Conservation (phyloP, 2,888 invertebrate genomes). For the Pemphredon lugubris region DNA sequence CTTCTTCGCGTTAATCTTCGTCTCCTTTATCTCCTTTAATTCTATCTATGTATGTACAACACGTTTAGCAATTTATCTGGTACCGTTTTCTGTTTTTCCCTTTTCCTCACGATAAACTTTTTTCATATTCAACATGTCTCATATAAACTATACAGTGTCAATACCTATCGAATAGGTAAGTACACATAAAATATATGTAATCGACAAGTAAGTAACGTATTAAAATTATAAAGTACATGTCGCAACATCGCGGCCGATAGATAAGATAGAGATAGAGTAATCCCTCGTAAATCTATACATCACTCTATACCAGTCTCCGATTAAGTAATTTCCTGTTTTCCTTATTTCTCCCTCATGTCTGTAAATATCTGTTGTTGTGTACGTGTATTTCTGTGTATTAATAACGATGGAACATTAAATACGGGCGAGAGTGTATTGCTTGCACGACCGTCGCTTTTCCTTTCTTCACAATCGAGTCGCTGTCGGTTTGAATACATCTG, state of each 20-base stretch:
- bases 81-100: slow-evolving; percentile 47
- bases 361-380: background rate
- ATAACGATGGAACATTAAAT: slow-evolving; percentile 68
- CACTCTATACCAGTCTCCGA: slow-evolving; percentile 57
- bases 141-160: slow-evolving; percentile 78
- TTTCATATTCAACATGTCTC: slow-evolving; percentile 65
- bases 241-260: slow-evolving; percentile 72
- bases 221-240: slow-evolving; percentile 79
- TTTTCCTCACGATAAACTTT: slow-evolving; percentile 56
- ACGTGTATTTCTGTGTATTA: slow-evolving; percentile 43
- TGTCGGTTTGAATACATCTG: no score
- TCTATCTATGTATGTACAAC: slow-evolving; percentile 70
- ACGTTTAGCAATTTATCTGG: slow-evolving; percentile 66
- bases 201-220: slow-evolving; percentile 73
- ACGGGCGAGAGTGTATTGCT: slow-evolving; percentile 64
- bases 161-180: slow-evolving; percentile 74
- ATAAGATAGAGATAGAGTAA: slow-evolving; percentile 64
- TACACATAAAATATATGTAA: slow-evolving; percentile 78
- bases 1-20: slow-evolving; percentile 1
- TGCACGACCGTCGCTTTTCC: slow-evolving; percentile 44
- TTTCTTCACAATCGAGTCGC: slow-evolving; percentile 3
- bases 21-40: slow-evolving; percentile 19
- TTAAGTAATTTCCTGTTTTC: background rate
- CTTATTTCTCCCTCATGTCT: background rate
- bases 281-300: slow-evolving; percentile 41